Percentiles rank a stretch among this genome's conserved stretches.
Evolutionary conservation across 2,113 vertebrate species (phyloP).

Genomic region (Nyctereutes procyonoides): DNA sequence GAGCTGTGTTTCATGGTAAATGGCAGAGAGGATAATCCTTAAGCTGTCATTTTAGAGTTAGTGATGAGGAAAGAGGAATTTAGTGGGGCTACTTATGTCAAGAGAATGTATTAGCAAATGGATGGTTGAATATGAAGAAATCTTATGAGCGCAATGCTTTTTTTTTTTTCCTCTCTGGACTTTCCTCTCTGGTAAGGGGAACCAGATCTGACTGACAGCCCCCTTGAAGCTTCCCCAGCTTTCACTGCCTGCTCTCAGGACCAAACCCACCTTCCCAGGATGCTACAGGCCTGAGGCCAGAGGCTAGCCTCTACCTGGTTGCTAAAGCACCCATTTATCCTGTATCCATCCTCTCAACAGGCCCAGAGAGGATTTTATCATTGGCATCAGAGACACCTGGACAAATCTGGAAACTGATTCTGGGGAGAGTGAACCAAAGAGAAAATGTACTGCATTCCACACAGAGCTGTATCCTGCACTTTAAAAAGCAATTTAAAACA

Average conservation of each 20-base stretch:
- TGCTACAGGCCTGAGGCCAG: not conserved
- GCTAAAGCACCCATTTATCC: not conserved
- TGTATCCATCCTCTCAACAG: not conserved
- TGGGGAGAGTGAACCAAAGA: slow-evolving; percentile 1
- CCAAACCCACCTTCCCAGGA: not conserved
- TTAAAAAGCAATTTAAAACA: slow-evolving; percentile 51
- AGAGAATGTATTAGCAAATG: slow-evolving; percentile 71
- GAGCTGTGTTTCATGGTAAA: slow-evolving; percentile 67
- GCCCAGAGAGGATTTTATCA: slow-evolving; percentile 28
- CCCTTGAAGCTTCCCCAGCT: not conserved
- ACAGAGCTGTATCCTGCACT: not conserved
- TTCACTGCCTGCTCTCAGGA: not conserved
- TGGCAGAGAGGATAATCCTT: slow-evolving; percentile 74
- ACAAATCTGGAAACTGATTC: slow-evolving; percentile 50
- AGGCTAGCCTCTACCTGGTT: not conserved
- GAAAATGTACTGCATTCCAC: not conserved
- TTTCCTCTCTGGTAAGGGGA: slow-evolving; percentile 47
- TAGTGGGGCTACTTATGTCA: slow-evolving; percentile 69
- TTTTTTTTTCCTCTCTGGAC: not conserved
- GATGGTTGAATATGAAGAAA: slow-evolving; percentile 62
- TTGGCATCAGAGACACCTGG: slow-evolving; percentile 55
- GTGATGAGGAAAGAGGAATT: slow-evolving; percentile 79
- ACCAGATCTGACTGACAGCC: not conserved
- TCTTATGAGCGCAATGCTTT: not conserved
- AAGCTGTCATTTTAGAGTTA: slow-evolving; percentile 76